phyloP scores from a whole-genome alignment of 2,113 vertebrate species.

The Hydropotes inermis region DNA sequence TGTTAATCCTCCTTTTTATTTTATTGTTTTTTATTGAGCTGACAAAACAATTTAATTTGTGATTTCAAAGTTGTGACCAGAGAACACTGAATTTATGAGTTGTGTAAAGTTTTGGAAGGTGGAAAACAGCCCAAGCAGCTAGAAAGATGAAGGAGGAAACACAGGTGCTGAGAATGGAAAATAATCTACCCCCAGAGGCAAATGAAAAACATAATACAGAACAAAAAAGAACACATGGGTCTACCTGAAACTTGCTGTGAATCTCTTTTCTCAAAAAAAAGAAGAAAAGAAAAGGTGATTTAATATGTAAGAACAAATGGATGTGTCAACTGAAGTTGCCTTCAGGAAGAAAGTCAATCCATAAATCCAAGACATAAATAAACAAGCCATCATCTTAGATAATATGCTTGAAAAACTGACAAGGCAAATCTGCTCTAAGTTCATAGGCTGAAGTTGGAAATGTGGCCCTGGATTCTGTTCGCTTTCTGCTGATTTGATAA shows the following conservation, averaged over 20 bases:
- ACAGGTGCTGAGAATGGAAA: background rate
- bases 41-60: constrained; percentile 8
- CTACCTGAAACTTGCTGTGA: background rate
- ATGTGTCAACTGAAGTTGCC: background rate
- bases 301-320: background rate
- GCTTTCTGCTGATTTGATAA: background rate
- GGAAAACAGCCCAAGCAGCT: background rate
- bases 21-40: background rate
- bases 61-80: constrained; percentile 39
- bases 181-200: background rate
- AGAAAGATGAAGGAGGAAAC: constrained; percentile 39
- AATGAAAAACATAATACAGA: background rate
- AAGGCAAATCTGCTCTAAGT: background rate
- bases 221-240: background rate
- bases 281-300: background rate
- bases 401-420: background rate
- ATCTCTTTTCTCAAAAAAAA: background rate
- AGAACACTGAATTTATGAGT: background rate
- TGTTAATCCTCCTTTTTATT: background rate
- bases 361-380: constrained; percentile 37
- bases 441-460: background rate
- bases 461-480: background rate
- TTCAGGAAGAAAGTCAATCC: background rate
- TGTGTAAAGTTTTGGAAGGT: constrained; percentile 47
- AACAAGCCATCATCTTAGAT: background rate